A percentile compares a stretch with the other conserved stretches of the same genome.
phyloP scores from a whole-genome alignment of 1,140 invertebrate genomes.

The Drosophila melanica region DNA sequence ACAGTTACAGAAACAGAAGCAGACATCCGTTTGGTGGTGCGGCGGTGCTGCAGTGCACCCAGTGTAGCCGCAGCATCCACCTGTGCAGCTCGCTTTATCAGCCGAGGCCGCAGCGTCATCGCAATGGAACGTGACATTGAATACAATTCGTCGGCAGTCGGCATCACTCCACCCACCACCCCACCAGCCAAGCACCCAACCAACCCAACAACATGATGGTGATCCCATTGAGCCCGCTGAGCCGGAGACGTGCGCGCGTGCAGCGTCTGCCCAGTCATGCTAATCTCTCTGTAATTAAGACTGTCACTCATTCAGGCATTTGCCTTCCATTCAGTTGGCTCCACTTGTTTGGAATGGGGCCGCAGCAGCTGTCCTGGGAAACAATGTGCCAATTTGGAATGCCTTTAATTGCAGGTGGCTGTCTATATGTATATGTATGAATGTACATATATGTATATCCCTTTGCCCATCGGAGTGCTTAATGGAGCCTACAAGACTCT shows the following conservation, averaged over 20 bases:
- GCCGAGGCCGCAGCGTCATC: slow-evolving; percentile 31
- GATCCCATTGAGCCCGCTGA: neutral
- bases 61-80: slow-evolving; percentile 22
- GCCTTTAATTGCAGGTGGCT: slow-evolving; percentile 59
- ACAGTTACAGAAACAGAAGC: neutral
- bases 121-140: slow-evolving; percentile 71
- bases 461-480: neutral
- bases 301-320: slow-evolving; percentile 70
- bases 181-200: neutral
- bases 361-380: neutral
- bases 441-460: neutral
- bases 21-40: too few species aligned
- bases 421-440: neutral
- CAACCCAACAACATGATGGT: neutral
- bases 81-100: slow-evolving; percentile 49
- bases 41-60: too few species aligned
- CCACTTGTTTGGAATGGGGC: neutral
- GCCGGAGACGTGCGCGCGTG: neutral
- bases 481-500: too few species aligned
- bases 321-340: slow-evolving; percentile 40
- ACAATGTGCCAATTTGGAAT: slow-evolving; percentile 54
- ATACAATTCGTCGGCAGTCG: slow-evolving; percentile 41
- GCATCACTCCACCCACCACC: slow-evolving; percentile 10
- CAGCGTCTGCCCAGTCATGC: slow-evolving; percentile 46
- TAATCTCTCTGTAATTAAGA: slow-evolving; percentile 78